Evolutionary conservation across 2,797 vertebrate species (phyloP).

Genomic region (Chiloscyllium punctatum): DNA sequence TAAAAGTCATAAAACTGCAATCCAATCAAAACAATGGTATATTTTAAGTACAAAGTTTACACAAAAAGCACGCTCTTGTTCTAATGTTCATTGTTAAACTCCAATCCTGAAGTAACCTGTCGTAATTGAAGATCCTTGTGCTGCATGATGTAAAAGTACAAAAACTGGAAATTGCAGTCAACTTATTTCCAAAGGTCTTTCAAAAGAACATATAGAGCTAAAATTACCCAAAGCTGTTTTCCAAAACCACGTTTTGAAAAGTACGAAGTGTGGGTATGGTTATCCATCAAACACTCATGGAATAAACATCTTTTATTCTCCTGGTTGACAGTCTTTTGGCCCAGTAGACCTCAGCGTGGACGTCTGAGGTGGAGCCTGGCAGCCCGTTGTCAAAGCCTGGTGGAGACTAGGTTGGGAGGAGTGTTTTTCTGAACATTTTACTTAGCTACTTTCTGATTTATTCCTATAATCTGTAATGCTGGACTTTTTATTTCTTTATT

Average conservation of each 20-base stretch:
- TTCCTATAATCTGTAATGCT: too few species aligned
- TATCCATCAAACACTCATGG: neutral
- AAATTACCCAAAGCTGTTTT: neutral
- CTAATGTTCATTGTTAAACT: neutral
- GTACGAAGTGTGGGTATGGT: neutral
- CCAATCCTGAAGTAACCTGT: neutral
- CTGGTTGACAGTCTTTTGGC: too few species aligned
- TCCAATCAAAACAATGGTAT: neutral
- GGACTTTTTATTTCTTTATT: too few species aligned
- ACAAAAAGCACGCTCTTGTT: neutral
- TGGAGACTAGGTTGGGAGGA: too few species aligned
- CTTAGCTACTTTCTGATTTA: too few species aligned
- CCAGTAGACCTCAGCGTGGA: too few species aligned
- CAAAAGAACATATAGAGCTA: neutral
- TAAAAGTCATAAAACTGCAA: neutral
- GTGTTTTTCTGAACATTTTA: too few species aligned
- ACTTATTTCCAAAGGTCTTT: neutral
- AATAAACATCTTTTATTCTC: too few species aligned
- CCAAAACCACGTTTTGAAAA: neutral
- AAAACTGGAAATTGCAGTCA: neutral
- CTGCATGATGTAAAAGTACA: neutral
- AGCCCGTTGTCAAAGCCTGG: too few species aligned
- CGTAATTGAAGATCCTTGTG: neutral
- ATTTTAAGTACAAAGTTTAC: neutral
- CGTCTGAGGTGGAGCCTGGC: too few species aligned